Conservation (phyloP, 1,140 invertebrate species). For the Amyelois transitella region DNA sequence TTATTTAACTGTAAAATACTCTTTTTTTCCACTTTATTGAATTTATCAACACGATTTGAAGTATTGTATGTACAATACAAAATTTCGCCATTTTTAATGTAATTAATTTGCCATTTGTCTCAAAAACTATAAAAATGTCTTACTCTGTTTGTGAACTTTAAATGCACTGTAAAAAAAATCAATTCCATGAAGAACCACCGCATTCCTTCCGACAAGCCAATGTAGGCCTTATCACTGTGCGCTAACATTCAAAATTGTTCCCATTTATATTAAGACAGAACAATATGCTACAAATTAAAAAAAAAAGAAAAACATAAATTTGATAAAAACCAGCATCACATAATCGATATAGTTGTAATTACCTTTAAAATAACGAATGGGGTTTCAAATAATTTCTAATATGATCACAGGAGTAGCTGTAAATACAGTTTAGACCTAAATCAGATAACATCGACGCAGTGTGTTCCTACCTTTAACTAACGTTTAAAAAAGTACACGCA, state of each 20-base stretch:
- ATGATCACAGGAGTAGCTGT: not conserved
- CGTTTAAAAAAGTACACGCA: no score
- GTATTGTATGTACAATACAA: no score
- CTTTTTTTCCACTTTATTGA: no score
- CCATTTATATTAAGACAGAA: not conserved
- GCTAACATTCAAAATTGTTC: not conserved
- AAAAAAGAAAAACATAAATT: no score
- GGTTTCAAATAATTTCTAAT: not conserved
- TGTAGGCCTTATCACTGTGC: not conserved
- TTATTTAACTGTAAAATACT: no score
- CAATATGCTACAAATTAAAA: no score
- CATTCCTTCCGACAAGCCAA: not conserved
- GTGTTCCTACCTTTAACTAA: slow-evolving; percentile 1
- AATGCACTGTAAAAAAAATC: not conserved
- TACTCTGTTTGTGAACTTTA: not conserved
- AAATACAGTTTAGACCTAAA: not conserved
- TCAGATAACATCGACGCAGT: not conserved
- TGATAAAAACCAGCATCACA: no score
- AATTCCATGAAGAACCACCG: not conserved
- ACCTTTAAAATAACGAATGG: no score
- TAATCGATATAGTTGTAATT: no score
- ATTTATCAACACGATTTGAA: no score
- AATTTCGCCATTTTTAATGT: not conserved
- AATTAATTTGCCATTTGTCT: not conserved
- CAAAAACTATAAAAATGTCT: not conserved